phyloP scores from a whole-genome alignment of 2,113 vertebrate species.

The Hippocampus mohnikei region DNA sequence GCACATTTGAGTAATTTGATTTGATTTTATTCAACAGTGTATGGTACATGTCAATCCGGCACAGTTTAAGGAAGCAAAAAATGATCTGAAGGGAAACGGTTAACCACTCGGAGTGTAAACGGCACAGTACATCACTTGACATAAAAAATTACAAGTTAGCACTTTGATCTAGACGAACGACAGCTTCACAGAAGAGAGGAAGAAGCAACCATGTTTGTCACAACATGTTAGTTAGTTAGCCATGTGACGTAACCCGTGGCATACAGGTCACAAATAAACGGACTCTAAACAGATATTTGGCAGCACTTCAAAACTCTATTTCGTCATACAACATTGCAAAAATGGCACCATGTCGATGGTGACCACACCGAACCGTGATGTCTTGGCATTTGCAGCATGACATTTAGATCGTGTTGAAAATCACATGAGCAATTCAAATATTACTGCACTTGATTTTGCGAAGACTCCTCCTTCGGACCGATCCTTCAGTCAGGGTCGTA shows the following conservation, averaged over 20 bases:
- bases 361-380: slow-evolving; percentile 12
- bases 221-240: slow-evolving; percentile 71
- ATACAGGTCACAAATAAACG: slow-evolving; percentile 38
- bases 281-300: slow-evolving; percentile 17
- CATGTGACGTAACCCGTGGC: slow-evolving; percentile 46
- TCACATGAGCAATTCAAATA: no score
- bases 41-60: slow-evolving; percentile 56
- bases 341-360: slow-evolving; percentile 45
- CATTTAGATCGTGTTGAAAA: slow-evolving; percentile 13
- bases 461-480: slow-evolving; percentile 13
- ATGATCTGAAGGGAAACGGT: slow-evolving; percentile 46
- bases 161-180: slow-evolving; percentile 58
- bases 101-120: slow-evolving; percentile 52
- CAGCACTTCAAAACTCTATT: slow-evolving; percentile 25
- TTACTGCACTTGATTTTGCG: slow-evolving; percentile 11
- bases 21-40: slow-evolving; percentile 67
- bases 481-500: slow-evolving; percentile 20
- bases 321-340: slow-evolving; percentile 30
- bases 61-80: slow-evolving; percentile 63
- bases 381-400: slow-evolving; percentile 9
- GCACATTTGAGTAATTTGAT: background rate
- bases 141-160: slow-evolving; percentile 52
- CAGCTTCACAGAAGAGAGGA: slow-evolving; percentile 77
- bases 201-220: slow-evolving; percentile 71
- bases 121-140: slow-evolving; percentile 60